Evolutionary conservation across 1,140 invertebrate species (phyloP).

Genomic region (Aphidius ervi): DNA sequence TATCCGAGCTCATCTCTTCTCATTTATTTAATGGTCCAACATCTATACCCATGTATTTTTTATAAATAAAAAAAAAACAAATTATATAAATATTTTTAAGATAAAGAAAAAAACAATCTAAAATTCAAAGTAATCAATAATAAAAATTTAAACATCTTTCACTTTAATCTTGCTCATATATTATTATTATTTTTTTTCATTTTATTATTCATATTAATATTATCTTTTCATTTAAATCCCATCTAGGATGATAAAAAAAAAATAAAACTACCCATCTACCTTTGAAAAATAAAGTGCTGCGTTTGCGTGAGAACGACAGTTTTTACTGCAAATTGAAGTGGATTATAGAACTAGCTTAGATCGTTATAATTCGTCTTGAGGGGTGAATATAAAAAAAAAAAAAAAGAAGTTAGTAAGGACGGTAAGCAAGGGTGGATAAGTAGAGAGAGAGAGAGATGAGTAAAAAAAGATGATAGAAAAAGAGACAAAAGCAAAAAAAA

Average conservation of each 20-base stretch:
- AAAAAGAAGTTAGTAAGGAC: not conserved
- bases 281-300: no score
- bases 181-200: conserved; percentile 5
- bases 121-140: no score
- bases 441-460: conserved; percentile 3
- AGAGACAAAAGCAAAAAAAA: not conserved
- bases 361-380: conserved; percentile 17
- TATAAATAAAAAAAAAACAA: no score
- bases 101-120: no score
- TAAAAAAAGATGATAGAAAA: conserved; percentile 3
- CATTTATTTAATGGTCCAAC: no score
- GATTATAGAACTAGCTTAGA: conserved; percentile 32
- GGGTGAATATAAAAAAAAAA: not conserved
- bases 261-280: no score
- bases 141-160: no score
- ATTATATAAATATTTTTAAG: no score
- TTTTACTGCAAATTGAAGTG: conserved; percentile 49
- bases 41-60: no score
- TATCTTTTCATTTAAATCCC: conserved; percentile 8
- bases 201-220: conserved; percentile 13
- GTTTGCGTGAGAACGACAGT: no score
- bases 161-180: no score
- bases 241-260: conserved; percentile 24
- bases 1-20: no score
- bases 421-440: not conserved